Evolutionary conservation across 2,888 invertebrate genomes (phyloP).

Genomic region (Tholera decimalis): DNA sequence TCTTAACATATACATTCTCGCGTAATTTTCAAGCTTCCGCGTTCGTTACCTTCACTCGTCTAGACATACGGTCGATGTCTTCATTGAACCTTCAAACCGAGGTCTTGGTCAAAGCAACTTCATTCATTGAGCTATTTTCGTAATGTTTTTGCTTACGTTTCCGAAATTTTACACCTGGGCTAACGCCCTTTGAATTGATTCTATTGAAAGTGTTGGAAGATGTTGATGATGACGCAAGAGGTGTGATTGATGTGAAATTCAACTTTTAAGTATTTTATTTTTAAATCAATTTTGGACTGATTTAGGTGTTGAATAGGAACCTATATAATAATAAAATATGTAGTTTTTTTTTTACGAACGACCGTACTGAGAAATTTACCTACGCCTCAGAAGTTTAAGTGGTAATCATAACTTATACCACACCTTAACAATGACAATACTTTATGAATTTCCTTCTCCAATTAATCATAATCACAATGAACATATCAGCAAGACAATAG

Average conservation of each 20-base stretch:
- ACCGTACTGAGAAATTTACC: too few species aligned
- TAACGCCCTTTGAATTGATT: slow-evolving; percentile 52
- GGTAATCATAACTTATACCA: too few species aligned
- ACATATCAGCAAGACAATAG: slow-evolving; percentile 3
- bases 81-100: slow-evolving; percentile 62
- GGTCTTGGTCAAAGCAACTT: slow-evolving; percentile 63
- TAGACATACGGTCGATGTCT: slow-evolving; percentile 72
- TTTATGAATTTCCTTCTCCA: slow-evolving; percentile 6
- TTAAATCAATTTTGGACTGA: too few species aligned
- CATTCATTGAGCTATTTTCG: slow-evolving; percentile 63
- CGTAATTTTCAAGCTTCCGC: slow-evolving; percentile 56
- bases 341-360: too few species aligned
- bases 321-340: too few species aligned
- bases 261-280: not conserved
- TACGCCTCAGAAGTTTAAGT: too few species aligned
- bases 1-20: slow-evolving; percentile 44
- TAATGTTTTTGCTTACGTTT: slow-evolving; percentile 47
- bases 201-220: slow-evolving; percentile 19
- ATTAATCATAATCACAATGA: not conserved
- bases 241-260: not conserved
- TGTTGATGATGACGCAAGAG: slow-evolving; percentile 20
- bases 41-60: slow-evolving; percentile 50
- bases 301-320: too few species aligned
- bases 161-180: slow-evolving; percentile 55
- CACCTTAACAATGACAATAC: not conserved